These are phyloP conservation scores for Hyla sarda DNA, from an alignment of 2,113 vertebrate species.

Conservation along the genomic window DNA sequence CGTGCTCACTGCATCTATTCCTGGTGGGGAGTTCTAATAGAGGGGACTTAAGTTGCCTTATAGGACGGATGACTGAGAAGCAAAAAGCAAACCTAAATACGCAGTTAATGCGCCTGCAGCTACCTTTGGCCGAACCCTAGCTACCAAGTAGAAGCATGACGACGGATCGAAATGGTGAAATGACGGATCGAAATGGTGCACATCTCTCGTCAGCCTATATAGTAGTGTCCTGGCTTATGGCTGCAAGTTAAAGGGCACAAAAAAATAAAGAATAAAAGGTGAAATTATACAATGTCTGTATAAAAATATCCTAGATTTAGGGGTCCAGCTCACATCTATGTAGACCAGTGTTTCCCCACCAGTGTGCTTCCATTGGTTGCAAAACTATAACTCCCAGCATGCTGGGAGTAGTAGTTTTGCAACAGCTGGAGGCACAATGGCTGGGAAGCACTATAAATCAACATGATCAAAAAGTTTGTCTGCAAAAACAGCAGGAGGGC, in stretches of 20 bases:
- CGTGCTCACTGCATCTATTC: slow-evolving; percentile 57
- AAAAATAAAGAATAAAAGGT: background rate
- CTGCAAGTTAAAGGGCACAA: background rate
- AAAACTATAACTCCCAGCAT: too few species aligned
- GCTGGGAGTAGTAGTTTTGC: too few species aligned
- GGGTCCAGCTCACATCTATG: too few species aligned
- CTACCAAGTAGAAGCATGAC: too few species aligned
- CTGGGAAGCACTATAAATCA: too few species aligned
- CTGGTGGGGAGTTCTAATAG: background rate
- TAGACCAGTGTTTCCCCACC: too few species aligned
- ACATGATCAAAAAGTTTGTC: too few species aligned
- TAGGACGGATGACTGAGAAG: background rate
- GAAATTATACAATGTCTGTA: too few species aligned
- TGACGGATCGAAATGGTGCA: background rate
- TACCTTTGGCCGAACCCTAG: background rate
- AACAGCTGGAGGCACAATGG: too few species aligned
- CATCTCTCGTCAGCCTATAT: background rate
- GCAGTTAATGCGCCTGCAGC: background rate
- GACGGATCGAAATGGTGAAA: background rate
- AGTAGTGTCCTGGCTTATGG: background rate
- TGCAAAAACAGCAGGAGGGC: too few species aligned
- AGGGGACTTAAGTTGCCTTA: background rate
- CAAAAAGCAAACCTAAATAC: background rate
- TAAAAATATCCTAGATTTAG: too few species aligned
- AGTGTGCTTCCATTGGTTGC: too few species aligned